Evolutionary conservation across 2,888 invertebrate genomes (phyloP), one percentile per base, ranked within the genome.

Genomic region (Drosophila histrio): DNA sequence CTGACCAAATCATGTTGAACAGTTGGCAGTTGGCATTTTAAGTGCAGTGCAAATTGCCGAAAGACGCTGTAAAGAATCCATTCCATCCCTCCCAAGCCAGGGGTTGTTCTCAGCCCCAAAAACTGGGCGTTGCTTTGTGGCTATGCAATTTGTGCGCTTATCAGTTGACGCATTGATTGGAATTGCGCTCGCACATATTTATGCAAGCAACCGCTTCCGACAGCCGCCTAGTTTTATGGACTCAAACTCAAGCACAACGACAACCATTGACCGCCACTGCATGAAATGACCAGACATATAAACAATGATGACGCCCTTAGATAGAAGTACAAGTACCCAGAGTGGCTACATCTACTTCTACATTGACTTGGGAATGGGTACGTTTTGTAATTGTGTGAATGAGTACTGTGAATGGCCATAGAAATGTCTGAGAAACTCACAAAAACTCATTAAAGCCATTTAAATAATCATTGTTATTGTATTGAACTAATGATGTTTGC

Each of bases 101-200:
- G 74, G 70, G 70, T 61, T 32, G 50, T 15, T 36, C 38, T 17
- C 22, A 15, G 17, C 13, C 26, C 24, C 30, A 13, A 49, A 17
- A 36, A 44, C 46, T 77, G 68, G 73, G 61, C 78, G 73, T 73
- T 44, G 49, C 73, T 36, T 32, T 36, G 24, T 64, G 58, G 34
- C 63, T 59, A 49, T 76, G 77, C 87, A 87, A 87, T 86, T 80
- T 85, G 75, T 79, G 64, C 74, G 86, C 81, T 87, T 81, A 88
- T 87, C 81, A 82, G 86, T 58, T 71, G 64, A 66, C 62, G 66
- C 80, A 85, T 81, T 81, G 80, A 81, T 87, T 81, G 80, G 86
- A 75, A 73, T 73, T 77, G 72, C 60, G 72, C 24, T 63, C 21
- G 36, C 26, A 41, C 54, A 59, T 73, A 73, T 73, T 73, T 77